Evolutionary conservation across 2,113 vertebrate species (phyloP).

Genomic region (Menura novaehollandiae): DNA sequence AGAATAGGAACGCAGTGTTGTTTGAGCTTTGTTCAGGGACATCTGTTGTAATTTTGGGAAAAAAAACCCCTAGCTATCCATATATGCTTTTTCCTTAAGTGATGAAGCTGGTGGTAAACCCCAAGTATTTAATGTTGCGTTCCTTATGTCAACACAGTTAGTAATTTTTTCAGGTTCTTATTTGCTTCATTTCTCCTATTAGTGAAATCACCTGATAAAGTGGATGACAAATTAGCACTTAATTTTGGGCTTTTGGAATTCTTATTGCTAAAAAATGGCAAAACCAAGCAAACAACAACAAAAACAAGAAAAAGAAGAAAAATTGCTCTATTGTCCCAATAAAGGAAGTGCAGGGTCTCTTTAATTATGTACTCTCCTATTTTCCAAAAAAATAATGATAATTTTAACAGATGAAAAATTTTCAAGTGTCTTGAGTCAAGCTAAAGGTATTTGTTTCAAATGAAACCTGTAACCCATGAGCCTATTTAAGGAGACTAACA

Average conservation of each 20-base stretch:
- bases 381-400: not conserved
- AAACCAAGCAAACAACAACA: not conserved
- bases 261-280: not conserved
- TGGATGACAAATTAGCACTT: not conserved
- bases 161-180: not conserved
- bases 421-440: not conserved
- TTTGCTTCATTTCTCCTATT: not conserved
- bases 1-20: not conserved
- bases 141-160: not conserved
- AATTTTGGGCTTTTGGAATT: not conserved
- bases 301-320: not conserved
- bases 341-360: not conserved
- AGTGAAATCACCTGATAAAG: not conserved
- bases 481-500: not conserved
- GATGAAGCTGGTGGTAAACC: not conserved
- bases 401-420: not conserved
- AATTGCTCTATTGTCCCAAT: not conserved
- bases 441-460: not conserved
- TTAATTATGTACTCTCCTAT: not conserved
- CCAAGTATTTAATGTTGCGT: not conserved
- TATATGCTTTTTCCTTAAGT: not conserved
- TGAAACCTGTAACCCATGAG: not conserved
- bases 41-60: not conserved
- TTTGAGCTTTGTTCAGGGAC: not conserved
- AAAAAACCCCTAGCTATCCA: not conserved